Conservation (phyloP, 2,888 invertebrate genomes). For the Bursaphelenchus okinawaensis region DNA sequence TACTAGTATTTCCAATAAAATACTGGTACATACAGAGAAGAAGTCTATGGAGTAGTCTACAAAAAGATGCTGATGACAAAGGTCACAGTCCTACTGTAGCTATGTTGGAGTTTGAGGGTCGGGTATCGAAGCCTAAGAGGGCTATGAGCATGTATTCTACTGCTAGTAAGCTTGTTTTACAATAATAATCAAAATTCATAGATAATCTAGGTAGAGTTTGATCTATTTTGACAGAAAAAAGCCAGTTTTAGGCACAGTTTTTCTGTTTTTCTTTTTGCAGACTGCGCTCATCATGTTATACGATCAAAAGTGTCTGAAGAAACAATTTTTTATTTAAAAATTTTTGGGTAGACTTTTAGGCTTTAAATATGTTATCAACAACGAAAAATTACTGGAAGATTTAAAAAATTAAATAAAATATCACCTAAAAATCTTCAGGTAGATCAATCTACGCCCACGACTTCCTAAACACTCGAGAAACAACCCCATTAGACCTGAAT, state of each 20-base stretch:
- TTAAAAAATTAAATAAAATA: not conserved
- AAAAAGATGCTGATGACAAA: not conserved
- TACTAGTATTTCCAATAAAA: conserved; percentile 42
- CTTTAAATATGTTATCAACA: not conserved
- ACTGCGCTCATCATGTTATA: no score
- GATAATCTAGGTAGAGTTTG: no score
- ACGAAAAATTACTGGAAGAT: not conserved
- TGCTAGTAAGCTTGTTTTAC: not conserved
- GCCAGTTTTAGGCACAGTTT: no score
- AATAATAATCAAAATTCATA: no score
- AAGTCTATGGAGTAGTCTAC: not conserved
- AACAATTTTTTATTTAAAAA: no score
- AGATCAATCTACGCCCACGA: conserved; percentile 1
- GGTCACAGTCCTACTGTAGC: conserved; percentile 44
- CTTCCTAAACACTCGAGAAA: not conserved
- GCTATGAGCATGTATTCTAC: not conserved
- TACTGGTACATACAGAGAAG: conserved; percentile 45
- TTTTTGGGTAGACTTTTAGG: not conserved
- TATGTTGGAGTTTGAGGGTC: conserved; percentile 37
- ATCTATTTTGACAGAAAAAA: no score
- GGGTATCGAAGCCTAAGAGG: not conserved
- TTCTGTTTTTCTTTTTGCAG: no score
- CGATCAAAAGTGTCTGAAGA: no score
- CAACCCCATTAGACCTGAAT: conserved; percentile 2
- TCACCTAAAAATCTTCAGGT: not conserved